Evolutionary conservation across 1,140 invertebrate species (phyloP).

Genomic region (Halyomorpha halys): DNA sequence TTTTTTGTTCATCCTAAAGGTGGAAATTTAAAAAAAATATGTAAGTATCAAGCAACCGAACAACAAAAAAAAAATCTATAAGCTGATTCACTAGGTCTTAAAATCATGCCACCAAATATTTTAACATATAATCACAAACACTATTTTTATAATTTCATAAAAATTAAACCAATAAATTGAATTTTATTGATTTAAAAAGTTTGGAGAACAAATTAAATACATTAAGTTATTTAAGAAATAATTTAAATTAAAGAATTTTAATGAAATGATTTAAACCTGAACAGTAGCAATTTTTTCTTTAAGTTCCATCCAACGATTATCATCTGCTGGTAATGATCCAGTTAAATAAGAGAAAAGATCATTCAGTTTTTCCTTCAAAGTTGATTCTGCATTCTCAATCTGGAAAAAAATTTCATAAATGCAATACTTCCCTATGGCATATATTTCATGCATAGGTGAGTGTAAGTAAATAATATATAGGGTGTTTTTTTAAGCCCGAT

Average conservation of each 20-base stretch:
- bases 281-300: slow-evolving; percentile 3
- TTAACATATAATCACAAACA: not conserved
- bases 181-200: too few relatives aligned
- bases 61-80: not conserved
- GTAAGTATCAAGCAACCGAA: not conserved
- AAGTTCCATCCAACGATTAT: not conserved
- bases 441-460: too few relatives aligned
- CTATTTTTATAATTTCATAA: too few relatives aligned
- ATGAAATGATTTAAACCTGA: not conserved
- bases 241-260: not conserved
- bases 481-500: too few relatives aligned
- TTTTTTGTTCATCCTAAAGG: slow-evolving; percentile 1
- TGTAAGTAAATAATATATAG: too few relatives aligned
- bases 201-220: too few relatives aligned
- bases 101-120: not conserved
- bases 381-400: slow-evolving; percentile 23
- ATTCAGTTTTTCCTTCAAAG: slow-evolving; percentile 31
- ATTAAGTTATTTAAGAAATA: not conserved
- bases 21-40: not conserved
- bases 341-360: slow-evolving; percentile 25
- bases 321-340: not conserved
- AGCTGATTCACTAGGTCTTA: not conserved
- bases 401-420: too few relatives aligned
- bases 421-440: too few relatives aligned
- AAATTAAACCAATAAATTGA: too few relatives aligned